These are phyloP conservation scores for Drosophila quasianomalipes DNA, from an alignment of 2,888 invertebrate species.

Conservation along the genomic window DNA sequence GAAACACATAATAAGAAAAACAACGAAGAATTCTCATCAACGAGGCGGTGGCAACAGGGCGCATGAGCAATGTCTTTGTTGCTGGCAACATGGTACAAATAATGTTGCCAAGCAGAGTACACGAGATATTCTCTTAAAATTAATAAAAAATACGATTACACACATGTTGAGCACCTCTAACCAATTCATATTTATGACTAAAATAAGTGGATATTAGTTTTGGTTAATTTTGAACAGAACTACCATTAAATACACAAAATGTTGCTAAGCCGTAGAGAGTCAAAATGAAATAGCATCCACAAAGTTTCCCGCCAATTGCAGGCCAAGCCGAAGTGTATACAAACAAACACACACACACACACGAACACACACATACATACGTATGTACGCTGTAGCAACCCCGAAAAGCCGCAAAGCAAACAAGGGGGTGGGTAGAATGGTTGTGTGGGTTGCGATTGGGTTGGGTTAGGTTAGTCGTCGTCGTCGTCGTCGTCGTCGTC, in stretches of 20 bases:
- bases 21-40: slow-evolving; percentile 59
- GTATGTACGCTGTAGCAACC: slow-evolving; percentile 55
- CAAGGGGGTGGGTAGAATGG: slow-evolving; percentile 22
- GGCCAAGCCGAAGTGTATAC: slow-evolving; percentile 76
- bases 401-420: slow-evolving; percentile 76
- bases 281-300: slow-evolving; percentile 68
- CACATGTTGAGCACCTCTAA: neutral
- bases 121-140: neutral
- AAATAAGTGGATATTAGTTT: neutral
- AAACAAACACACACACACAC: slow-evolving; percentile 48
- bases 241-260: slow-evolving; percentile 27
- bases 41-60: slow-evolving; percentile 64
- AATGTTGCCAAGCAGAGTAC: slow-evolving; percentile 57
- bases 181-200: neutral
- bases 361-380: slow-evolving; percentile 13
- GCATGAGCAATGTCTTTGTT: slow-evolving; percentile 71
- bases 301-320: slow-evolving; percentile 82
- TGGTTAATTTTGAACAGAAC: neutral
- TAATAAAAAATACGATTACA: neutral
- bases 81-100: slow-evolving; percentile 56
- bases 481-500: slow-evolving; percentile 30
- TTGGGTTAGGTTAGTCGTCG: slow-evolving; percentile 36
- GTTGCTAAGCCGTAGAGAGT: slow-evolving; percentile 42
- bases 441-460: slow-evolving; percentile 29
- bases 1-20: slow-evolving; percentile 58